Conservation (phyloP, 2,113 vertebrate genomes). For the Nannospalax galili region DNA sequence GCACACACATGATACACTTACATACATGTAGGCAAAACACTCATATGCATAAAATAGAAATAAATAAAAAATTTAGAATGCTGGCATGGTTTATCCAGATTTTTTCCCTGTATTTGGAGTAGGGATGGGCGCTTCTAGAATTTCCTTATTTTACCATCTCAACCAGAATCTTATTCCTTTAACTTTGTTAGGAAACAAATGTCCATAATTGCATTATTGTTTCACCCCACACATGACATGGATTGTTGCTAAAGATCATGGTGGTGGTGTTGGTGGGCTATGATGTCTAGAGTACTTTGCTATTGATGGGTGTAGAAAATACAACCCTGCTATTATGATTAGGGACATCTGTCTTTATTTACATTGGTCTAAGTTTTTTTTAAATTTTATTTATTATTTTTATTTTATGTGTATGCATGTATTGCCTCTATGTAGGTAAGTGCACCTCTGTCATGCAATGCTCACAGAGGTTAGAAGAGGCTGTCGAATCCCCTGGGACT, state of each 20-base stretch:
- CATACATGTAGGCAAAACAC: too few relatives aligned
- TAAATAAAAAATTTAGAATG: too few relatives aligned
- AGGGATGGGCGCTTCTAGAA: neutral
- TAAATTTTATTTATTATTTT: too few relatives aligned
- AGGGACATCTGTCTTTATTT: slow-evolving; percentile 48
- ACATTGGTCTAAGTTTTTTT: neutral
- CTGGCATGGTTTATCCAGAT: neutral
- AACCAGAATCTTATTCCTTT: neutral
- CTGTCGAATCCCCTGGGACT: too few relatives aligned
- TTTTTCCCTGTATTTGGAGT: slow-evolving; percentile 30
- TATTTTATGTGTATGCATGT: too few relatives aligned
- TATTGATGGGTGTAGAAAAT: neutral
- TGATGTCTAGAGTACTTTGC: neutral
- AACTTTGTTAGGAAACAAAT: neutral
- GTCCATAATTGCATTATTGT: neutral
- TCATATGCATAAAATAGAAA: too few relatives aligned
- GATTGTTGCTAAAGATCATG: neutral
- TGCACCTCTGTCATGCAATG: too few relatives aligned
- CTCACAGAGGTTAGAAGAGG: too few relatives aligned
- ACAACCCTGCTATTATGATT: neutral
- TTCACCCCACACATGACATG: neutral
- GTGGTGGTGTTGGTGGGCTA: neutral
- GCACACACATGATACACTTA: too few relatives aligned
- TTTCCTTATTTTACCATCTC: neutral
- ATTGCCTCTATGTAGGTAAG: too few relatives aligned